These are phyloP conservation scores for Recurvirostra avosetta DNA, from an alignment of 2,113 vertebrate genomes.

Conservation along the genomic window DNA sequence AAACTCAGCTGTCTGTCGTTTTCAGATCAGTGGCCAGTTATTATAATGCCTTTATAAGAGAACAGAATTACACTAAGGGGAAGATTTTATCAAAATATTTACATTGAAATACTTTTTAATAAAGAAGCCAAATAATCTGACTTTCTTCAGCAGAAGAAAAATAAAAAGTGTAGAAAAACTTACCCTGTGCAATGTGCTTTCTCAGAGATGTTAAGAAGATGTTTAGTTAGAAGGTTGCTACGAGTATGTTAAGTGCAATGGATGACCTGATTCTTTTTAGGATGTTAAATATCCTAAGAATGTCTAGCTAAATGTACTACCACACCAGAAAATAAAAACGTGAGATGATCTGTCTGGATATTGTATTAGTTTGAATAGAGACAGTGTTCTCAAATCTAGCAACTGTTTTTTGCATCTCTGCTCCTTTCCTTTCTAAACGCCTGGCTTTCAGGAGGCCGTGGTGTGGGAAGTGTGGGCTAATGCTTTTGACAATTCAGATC, in stretches of 20 bases:
- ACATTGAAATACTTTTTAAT: background rate
- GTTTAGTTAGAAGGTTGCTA: background rate
- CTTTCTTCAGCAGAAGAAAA: background rate
- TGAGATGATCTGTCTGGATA: background rate
- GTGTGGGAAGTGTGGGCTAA: background rate
- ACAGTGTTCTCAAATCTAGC: background rate
- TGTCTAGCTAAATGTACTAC: background rate
- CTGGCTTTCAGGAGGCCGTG: background rate
- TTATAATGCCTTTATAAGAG: background rate
- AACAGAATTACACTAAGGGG: background rate
- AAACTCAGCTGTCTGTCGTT: background rate
- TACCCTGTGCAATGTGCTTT: background rate
- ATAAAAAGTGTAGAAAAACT: background rate
- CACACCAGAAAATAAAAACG: background rate
- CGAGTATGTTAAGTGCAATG: background rate
- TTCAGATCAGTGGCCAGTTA: background rate
- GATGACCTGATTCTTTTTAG: background rate
- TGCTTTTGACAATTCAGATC: background rate
- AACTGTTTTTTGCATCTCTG: background rate
- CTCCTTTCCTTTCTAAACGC: background rate
- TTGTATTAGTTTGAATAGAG: background rate
- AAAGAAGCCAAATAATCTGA: background rate
- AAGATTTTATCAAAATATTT: background rate
- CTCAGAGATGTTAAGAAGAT: background rate
- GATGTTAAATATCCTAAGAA: background rate